Conservation (phyloP, 2,113 vertebrate species). For the Cryptomyrus ogoouensis region DNA sequence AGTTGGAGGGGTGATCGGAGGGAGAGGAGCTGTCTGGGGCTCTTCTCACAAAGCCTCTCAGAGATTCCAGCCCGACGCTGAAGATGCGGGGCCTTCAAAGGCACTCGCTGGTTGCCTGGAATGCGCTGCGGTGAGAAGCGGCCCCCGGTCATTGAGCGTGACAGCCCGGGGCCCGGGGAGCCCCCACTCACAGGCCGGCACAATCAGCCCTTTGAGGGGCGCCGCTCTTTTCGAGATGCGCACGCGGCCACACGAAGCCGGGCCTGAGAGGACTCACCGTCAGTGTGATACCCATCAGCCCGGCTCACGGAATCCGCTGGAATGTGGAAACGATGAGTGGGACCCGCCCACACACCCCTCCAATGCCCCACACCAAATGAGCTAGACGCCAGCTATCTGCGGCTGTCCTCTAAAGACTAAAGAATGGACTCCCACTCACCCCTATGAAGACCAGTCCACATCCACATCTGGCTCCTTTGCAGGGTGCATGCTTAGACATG, state of each 20-base stretch:
- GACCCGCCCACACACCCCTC: background rate
- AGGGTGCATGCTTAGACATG: background rate
- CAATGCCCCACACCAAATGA: background rate
- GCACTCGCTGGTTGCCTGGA: slow-evolving; percentile 45
- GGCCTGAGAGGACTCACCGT: slow-evolving; percentile 22
- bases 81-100: slow-evolving; percentile 31
- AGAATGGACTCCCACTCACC: slow-evolving; percentile 6
- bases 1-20: background rate
- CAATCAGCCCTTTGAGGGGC: slow-evolving; percentile 59
- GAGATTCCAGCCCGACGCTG: background rate
- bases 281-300: slow-evolving; percentile 41
- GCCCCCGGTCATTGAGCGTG: slow-evolving; percentile 37
- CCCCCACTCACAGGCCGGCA: slow-evolving; percentile 42
- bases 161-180: slow-evolving; percentile 40
- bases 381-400: slow-evolving; percentile 47
- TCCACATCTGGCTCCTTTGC: background rate
- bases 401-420: slow-evolving; percentile 42
- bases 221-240: slow-evolving; percentile 49
- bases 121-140: slow-evolving; percentile 36
- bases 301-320: slow-evolving; percentile 55
- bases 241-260: slow-evolving; percentile 40
- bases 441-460: background rate
- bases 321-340: slow-evolving; percentile 53
- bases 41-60: slow-evolving; percentile 9
- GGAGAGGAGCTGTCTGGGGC: background rate